phyloP scores from a whole-genome alignment of 2,113 vertebrate species.

The Microcebus ravelobensis region DNA sequence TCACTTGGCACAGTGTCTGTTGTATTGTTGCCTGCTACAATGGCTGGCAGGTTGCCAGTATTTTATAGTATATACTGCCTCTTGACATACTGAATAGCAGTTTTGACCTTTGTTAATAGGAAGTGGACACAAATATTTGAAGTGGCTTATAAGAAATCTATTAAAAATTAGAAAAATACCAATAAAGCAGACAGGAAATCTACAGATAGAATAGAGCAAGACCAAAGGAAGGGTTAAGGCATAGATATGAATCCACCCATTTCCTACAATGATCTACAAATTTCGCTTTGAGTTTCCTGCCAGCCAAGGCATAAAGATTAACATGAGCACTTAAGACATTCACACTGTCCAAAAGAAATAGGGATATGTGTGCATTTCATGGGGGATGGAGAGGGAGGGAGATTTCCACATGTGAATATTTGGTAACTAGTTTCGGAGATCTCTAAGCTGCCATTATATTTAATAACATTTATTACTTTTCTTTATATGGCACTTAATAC shows the following conservation, averaged over 20 bases:
- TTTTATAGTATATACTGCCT: conserved; percentile 21
- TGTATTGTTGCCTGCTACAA: background rate
- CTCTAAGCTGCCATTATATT: conserved; percentile 7
- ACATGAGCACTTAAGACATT: background rate
- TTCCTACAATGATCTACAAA: conserved; percentile 34
- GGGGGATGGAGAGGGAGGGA: background rate
- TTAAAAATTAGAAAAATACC: conserved; percentile 9
- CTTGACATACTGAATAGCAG: background rate
- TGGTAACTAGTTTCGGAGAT: conserved; percentile 1
- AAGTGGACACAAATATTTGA: conserved; percentile 15
- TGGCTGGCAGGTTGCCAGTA: background rate
- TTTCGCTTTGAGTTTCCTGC: conserved; percentile 13
- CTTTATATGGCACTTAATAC: background rate
- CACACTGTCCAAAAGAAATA: background rate
- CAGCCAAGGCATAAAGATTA: background rate
- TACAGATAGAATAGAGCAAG: background rate
- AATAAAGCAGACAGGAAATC: conserved; percentile 34
- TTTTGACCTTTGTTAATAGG: background rate
- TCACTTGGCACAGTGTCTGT: background rate
- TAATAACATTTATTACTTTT: conserved; percentile 31
- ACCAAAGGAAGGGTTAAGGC: background rate
- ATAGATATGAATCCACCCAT: background rate
- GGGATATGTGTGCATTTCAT: background rate
- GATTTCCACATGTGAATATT: conserved; percentile 11
- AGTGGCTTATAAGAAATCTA: background rate